Evolutionary conservation across 2,888 invertebrate species (phyloP), one percentile per base, ranked within the genome.

Genomic region (Lissonota sp.): DNA sequence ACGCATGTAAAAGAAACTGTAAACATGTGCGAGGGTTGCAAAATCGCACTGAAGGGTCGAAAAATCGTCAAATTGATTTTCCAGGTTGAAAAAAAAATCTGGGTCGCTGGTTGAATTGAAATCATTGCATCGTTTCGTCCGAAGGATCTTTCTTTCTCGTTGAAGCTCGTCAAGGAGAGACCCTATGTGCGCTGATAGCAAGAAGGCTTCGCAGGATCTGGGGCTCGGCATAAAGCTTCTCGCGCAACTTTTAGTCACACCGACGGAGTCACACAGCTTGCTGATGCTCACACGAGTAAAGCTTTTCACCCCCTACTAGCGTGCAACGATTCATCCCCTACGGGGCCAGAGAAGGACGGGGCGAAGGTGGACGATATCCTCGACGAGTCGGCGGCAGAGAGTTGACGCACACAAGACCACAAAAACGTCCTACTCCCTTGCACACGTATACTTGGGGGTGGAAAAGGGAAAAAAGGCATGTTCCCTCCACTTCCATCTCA

Each of bases 151-250:
- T 84, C 76, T 85, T 83, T 79, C 63, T 74, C 72, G 80, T 64
- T 70, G 83, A 83, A 87, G 87, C 86, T 86, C 86, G 87, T 87
- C 85, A 83, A 80, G 67, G 75, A 72, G 75, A 72, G 72, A 71
- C 63, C 69, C 66, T 64, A 51, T 42, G 42, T 53, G 8, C 67
- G 74, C 37, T 62, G 74, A 73, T 72, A 69, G 58, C 60, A 39
- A 44, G 63, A 76, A 69, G 73, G 49, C 64, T 84, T 80, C 78
- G 55, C 76, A 75, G 51, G 62, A 86, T 86, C 84, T 82, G 82
- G 86, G 76, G 63, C 85, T 86, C 70, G 79, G 75, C 62, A 71
- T 70, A 66, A 80, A 80, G 74, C 82, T 73, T 58, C 51, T 67
- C 57, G 71, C 78, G 71, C 78, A 67, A 81, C 70, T 78, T 57